These are phyloP conservation scores for Drosophila mercatorum DNA, from an alignment of 2,888 invertebrate genomes.

Conservation along the genomic window DNA sequence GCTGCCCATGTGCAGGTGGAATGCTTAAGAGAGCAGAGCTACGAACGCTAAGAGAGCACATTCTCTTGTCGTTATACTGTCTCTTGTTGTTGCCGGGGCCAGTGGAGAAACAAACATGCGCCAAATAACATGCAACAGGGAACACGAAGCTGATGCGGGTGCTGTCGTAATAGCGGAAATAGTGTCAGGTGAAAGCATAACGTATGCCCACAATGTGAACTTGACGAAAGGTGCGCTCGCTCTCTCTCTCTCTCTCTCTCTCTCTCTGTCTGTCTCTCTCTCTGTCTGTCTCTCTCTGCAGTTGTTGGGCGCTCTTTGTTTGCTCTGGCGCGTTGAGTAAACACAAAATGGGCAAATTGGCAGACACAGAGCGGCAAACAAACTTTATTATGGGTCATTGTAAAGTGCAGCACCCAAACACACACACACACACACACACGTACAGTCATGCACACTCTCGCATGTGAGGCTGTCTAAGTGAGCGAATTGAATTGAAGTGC, in stretches of 20 bases:
- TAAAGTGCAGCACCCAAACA: slow-evolving; percentile 52
- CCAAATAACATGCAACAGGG: slow-evolving; percentile 29
- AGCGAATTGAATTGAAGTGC: slow-evolving; percentile 73
- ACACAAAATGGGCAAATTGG: slow-evolving; percentile 68
- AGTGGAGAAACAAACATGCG: slow-evolving; percentile 42
- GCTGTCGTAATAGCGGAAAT: slow-evolving; percentile 24
- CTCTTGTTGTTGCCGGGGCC: slow-evolving; percentile 2
- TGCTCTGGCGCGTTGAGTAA: slow-evolving; percentile 62
- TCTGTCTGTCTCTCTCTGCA: slow-evolving; percentile 1
- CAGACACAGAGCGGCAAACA: slow-evolving; percentile 70
- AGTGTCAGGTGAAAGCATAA: slow-evolving; percentile 39
- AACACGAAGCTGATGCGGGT: slow-evolving; percentile 24
- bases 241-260: not conserved
- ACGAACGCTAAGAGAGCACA: not conserved
- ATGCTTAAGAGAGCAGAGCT: slow-evolving; percentile 20
- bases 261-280: not conserved
- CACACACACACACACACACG: slow-evolving; percentile 17
- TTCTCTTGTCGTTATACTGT: slow-evolving; percentile 10
- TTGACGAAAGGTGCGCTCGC: slow-evolving; percentile 56
- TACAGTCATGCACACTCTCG: slow-evolving; percentile 2
- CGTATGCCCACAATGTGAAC: slow-evolving; percentile 34
- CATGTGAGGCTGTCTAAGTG: slow-evolving; percentile 52
- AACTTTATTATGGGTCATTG: slow-evolving; percentile 76
- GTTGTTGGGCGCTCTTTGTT: slow-evolving; percentile 49
- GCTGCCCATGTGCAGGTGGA: slow-evolving; percentile 34